Evolutionary conservation across 1,140 invertebrate species (phyloP), one percentile per base, ranked within the genome.

Genomic region (Hyposmocoma kahamanoa): DNA sequence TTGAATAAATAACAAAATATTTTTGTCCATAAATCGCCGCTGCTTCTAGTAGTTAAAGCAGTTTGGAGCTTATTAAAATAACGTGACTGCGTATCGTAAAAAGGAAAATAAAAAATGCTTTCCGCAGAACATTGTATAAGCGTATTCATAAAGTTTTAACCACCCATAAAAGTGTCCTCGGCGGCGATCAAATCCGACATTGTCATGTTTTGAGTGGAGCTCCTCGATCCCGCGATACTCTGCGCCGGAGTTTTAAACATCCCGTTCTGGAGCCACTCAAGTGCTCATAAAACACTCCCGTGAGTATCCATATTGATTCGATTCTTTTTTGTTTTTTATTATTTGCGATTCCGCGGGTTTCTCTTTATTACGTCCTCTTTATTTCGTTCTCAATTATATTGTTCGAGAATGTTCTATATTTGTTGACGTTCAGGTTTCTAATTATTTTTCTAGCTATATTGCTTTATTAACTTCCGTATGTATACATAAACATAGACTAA

Each of bases 281-380:
- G 81, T 78, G 78, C 69, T 81, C 75, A 78, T 82, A 82, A 82
- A 84, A 78, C 73, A 82, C 81, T 82, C 73, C 67, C 72, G 72
- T 67, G 53, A 72, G 67, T 55, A 65, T 67, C 64, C 69, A 61
- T 77, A 62, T 65, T 74, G 67, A 71, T 71, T 53, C 51, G 59
- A 52, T 68, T 65, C 51, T 26, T 34, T 42, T 45, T 34, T 59
- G 32, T 54, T 64, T 61, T 67, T 66, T 67, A 51, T 68, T 66
- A 72, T 72, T 67, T 59, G 39, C 34, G 32, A 50, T 53, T 22
- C 34, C 36, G 9, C 8, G 42, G 22, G 36, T 53, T 42, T 36
- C 11, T 5, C 32, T 36, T 36, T 36, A 36, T 36, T 36, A 15
- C 2, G 15, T 36, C 18, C 32, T 6, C 11, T 26, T 26, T 26